Evolutionary conservation across 2,113 vertebrate species (phyloP).

Genomic region (Pseudonaja textilis): DNA sequence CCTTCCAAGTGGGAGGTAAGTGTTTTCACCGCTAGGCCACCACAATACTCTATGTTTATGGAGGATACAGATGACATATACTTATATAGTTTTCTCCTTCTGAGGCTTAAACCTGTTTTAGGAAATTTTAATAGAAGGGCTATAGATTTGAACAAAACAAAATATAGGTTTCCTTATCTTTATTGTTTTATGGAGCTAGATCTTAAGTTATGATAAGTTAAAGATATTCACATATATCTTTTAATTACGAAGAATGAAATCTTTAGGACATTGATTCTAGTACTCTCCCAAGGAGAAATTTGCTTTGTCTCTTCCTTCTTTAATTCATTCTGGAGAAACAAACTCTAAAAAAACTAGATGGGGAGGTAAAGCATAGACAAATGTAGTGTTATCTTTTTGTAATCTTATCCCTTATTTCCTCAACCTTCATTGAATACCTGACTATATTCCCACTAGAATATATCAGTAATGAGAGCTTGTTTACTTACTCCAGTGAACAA

Average conservation of each 20-base stretch:
- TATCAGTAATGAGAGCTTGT: not conserved
- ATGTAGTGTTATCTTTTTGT: not conserved
- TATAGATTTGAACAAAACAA: not conserved
- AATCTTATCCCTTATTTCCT: not conserved
- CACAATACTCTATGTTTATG: not conserved
- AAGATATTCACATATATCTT: no score
- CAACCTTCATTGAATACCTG: not conserved
- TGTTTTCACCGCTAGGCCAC: not conserved
- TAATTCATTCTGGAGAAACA: no score
- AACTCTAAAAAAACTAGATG: no score
- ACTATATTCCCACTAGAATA: not conserved
- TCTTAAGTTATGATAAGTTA: no score
- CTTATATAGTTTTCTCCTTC: not conserved
- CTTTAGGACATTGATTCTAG: no score
- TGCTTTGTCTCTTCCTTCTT: no score
- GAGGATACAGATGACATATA: not conserved
- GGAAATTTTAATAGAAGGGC: not conserved
- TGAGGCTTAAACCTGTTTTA: not conserved
- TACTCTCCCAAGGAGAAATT: no score
- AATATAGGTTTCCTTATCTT: not conserved
- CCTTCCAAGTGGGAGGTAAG: no score
- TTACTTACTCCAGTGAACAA: not conserved
- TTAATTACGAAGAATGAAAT: no score
- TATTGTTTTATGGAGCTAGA: no score
- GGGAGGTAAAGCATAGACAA: not conserved